Percentiles rank a stretch among this genome's conserved stretches.
phyloP scores from a whole-genome alignment of 1,140 invertebrate species.

The Helicoverpa zea region DNA sequence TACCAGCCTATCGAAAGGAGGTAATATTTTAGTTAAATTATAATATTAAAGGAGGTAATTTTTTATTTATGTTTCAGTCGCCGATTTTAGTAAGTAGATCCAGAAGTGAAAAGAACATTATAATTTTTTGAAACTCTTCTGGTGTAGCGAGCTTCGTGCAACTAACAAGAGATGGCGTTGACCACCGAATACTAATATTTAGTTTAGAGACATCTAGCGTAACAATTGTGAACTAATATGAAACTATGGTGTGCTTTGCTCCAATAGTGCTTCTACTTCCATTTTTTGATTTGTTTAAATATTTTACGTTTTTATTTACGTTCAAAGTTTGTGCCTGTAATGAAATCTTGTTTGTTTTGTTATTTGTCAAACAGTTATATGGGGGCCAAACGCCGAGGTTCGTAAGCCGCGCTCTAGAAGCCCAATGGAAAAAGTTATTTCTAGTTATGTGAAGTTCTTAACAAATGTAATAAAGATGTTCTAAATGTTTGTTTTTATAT shows the following conservation, averaged over 20 bases:
- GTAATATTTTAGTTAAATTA: too few relatives aligned
- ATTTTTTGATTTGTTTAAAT: too few relatives aligned
- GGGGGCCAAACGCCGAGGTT: neutral
- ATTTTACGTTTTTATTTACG: neutral
- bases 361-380: slow-evolving; percentile 1
- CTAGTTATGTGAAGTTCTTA: slow-evolving; percentile 27
- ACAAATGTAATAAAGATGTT: neutral
- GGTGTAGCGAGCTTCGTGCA: neutral
- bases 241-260: too few relatives aligned
- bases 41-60: neutral
- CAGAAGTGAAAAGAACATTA: neutral
- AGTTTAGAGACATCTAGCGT: neutral
- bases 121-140: too few relatives aligned
- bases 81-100: slow-evolving; percentile 19
- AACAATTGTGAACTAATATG: neutral
- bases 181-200: neutral
- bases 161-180: slow-evolving; percentile 14
- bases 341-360: neutral
- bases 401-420: neutral
- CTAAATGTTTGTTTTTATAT: neutral
- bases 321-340: neutral
- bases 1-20: too few relatives aligned
- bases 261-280: too few relatives aligned
- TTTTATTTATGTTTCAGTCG: slow-evolving; percentile 11
- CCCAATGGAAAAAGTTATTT: slow-evolving; percentile 16